Evolutionary conservation across 2,888 invertebrate genomes (phyloP), one percentile per base, ranked within the genome.

Genomic region (Galerucella pusilla): DNA sequence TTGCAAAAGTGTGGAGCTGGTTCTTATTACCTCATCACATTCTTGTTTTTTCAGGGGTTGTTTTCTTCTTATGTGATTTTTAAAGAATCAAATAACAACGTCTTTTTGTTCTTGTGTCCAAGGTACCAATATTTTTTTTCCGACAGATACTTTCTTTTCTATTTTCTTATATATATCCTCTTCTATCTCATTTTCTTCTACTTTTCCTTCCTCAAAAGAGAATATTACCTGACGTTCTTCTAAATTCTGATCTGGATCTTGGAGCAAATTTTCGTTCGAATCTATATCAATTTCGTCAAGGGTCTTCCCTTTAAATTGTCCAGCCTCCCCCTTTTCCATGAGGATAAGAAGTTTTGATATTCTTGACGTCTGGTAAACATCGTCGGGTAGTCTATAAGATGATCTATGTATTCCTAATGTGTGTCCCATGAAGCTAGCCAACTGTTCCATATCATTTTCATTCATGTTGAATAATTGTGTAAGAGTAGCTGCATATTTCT

Each of bases 391-490:
- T 64, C 49, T 63, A 66, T 81, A 80, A 46, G 74, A 75, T 20
- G 65, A 42, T 74, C 69, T 72, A 75, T 81, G 80, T 7, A 77
- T 71, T n/a, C 72, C 77, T 14, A 71, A 1, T n/a, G 80, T 77
- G 61, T 81, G 81, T 12, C 79, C 80, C 81, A 82, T 81, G 65
- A 81, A 82, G 10, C 67, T 75, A 3, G 81, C 76, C 16, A 81
- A 66, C 68, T 81, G 82, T 54, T 81, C 81, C 16, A 80, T 61
- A 57, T 81, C 80, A 20, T 70, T 76, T 54, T 80, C 78, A n/a
- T 75, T 60, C 80, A 82, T 77, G 59, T 75, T 76, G 28, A 82
- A 78, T 49, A 81, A n/a, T 74, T 82, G 81, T 14, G 78, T 71
- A 16, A 82, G 57, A 4, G 81, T 82, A 7, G 79, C 59, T 7